Percentiles rank a stretch among this genome's conserved stretches.
phyloP scores from a whole-genome alignment of 2,797 vertebrate genomes.

The Ciconia nigra region DNA sequence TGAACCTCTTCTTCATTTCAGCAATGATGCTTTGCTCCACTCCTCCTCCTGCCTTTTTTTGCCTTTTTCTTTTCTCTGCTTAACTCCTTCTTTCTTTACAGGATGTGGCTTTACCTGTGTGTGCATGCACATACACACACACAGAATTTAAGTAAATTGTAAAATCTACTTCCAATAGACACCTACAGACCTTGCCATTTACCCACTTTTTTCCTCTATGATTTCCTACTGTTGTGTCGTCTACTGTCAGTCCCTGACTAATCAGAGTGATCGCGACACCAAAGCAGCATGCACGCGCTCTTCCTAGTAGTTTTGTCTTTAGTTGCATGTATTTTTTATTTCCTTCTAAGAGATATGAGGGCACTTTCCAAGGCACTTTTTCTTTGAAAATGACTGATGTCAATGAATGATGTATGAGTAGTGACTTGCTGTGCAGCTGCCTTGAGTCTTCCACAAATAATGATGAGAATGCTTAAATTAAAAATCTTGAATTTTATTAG shows the following conservation, averaged over 20 bases:
- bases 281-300: not conserved
- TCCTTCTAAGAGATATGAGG: not conserved
- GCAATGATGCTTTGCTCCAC: not conserved
- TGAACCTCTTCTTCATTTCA: not conserved
- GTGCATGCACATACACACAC: too few species aligned
- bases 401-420: not conserved
- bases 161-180: not conserved
- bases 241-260: not conserved
- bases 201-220: not conserved
- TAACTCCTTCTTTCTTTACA: not conserved
- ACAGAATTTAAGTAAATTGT: not conserved
- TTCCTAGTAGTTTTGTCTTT: not conserved
- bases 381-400: not conserved
- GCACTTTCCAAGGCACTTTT: not conserved
- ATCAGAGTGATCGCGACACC: not conserved
- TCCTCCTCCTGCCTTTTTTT: not conserved
- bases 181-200: not conserved
- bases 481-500: slow-evolving; percentile 14
- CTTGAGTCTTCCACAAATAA: not conserved
- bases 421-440: not conserved
- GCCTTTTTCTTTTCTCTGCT: not conserved
- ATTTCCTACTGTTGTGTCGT: not conserved
- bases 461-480: not conserved
- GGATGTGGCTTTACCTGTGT: not conserved
- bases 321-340: not conserved